Base-by-base conservation (phyloP, 2,888 invertebrate genomes). In the Venusia cambrica region DNA sequence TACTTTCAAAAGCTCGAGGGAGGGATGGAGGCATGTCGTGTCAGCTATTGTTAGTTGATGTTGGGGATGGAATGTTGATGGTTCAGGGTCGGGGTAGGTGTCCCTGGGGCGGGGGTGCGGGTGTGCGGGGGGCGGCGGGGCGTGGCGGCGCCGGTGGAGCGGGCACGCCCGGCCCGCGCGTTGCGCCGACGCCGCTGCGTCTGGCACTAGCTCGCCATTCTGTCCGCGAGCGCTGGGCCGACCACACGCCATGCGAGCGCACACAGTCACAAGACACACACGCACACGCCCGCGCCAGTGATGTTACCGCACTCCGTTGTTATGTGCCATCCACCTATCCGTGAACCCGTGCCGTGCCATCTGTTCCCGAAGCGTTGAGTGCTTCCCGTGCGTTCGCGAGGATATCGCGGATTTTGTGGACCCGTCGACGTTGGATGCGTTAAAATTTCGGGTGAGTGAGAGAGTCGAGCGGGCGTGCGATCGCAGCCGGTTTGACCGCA, bases 371-470 rank as follows among this genome's bases (percentile, higher is more conserved):
- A 81, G 65, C 81, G 81, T 67, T 81, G 77, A 80, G 57, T 60
- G 58, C 15, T 31, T n/a, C n/a, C n/a, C n/a, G 38, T 24, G 32
- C 28, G 53, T 48, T 58, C 56, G 56, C 62, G 59, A 61, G 64
- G 66, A 66, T 66, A 68, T 66, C 62, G 75, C 73, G 66, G 73
- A 77, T 77, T 74, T 71, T 73, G 71, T 73, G 71, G 70, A 70
- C 73, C 68, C 64, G 69, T 70, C 73, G 70, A 71, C 80, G 79
- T 81, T 80, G 84, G 85, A 85, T 84, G 84, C 83, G 75, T 79
- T 83, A 72, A 83, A 75, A 84, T 83, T 84, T 84, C 72, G 81
- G 85, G 85, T 84, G 83, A 81, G 85, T 81, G 83, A 81, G 84
- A 73, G 73, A 74, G 72, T 66, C 75, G 74, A 69, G 64, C 67